Base-by-base conservation (phyloP, 2,888 invertebrate species). In the Urechis unicinctus region DNA sequence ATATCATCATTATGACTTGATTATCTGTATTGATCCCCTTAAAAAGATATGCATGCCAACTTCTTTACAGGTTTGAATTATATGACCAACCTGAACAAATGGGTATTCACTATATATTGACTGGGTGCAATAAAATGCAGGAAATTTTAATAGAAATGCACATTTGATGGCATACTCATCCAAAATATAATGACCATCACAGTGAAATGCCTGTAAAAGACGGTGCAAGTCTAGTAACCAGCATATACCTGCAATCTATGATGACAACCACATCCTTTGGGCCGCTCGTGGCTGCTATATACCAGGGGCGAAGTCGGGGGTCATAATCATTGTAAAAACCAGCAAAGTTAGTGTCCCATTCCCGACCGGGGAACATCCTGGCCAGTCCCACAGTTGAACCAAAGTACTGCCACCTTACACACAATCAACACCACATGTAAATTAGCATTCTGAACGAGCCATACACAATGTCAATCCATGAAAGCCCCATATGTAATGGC, bases 271-370 rank as follows among this genome's bases (percentile, higher is more conserved):
- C 77, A 66, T 79, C 78, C 62, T 78, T 78, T 2, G 78, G 78
- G 21, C 78, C 78, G 61, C 77, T 77, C 1, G 78, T 78, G 4
- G 78, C 77, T 25, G 78, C 78, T 41, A 78, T 78, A 57, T 78
- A 78, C 78, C 78, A 78, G 0, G 78, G 77, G 49, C 78, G 60
- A 1, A 74, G 64, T 29, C 78, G 61, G 0, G 78, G 78, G 58
- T 78, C 78, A 58, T 78, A 78, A 59, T 78, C 78, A 55, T 78
- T 77, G 63, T 78, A 78, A 61, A 78, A 78, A 0, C 78, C 78
- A 13, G 78, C 78, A 68, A 78, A 78, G 54, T 78, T 78, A 24
- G 73, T 77, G 26, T 75, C 74, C 78, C 78, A 79, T 55, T 78
- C 78, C 52, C 78, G 58, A 6, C 78, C 78, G n/a, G 78, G 78